phyloP scores from a whole-genome alignment of 1,140 invertebrate genomes.

The Macrobrachium nipponense region DNA sequence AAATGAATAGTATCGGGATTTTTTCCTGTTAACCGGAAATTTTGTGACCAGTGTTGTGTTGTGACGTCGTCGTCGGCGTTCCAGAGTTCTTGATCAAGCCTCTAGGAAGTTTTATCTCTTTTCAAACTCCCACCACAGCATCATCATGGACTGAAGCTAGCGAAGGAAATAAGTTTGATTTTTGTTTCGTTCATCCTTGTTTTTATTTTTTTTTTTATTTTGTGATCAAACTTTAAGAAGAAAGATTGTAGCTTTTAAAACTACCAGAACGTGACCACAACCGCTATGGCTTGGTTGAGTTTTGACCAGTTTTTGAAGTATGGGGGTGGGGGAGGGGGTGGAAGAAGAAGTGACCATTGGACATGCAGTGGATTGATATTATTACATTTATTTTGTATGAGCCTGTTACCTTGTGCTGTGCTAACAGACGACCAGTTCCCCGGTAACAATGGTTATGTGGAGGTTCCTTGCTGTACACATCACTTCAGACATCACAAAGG shows the following conservation, averaged over 20 bases:
- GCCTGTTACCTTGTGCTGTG: constrained; percentile 27
- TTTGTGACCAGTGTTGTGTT: constrained; percentile 39
- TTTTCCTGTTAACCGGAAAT: constrained; percentile 23
- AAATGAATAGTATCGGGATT: constrained; percentile 18
- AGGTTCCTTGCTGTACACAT: constrained; percentile 54
- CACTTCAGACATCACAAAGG: constrained; percentile 59
- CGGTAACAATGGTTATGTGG: constrained; percentile 42
- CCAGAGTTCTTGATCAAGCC: not conserved
- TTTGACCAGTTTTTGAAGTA: not conserved
- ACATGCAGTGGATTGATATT: constrained; percentile 13
- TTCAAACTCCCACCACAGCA: not conserved
- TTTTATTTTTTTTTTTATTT: constrained; percentile 7
- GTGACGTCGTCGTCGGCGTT: not conserved
- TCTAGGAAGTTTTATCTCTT: constrained; percentile 10
- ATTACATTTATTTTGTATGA: constrained; percentile 1
- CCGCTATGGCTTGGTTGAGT: constrained; percentile 27
- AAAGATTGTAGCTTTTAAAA: not conserved
- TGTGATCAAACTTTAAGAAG: not conserved
- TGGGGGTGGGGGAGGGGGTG: constrained; percentile 5
- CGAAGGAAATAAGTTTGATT: not conserved
- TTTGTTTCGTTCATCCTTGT: constrained; percentile 38
- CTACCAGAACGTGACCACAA: not conserved
- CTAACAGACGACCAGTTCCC: constrained; percentile 35
- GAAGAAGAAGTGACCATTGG: constrained; percentile 4
- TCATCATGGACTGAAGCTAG: constrained; percentile 44